Conservation (phyloP, 2,888 invertebrate species). For the Salpingus planirostris region DNA sequence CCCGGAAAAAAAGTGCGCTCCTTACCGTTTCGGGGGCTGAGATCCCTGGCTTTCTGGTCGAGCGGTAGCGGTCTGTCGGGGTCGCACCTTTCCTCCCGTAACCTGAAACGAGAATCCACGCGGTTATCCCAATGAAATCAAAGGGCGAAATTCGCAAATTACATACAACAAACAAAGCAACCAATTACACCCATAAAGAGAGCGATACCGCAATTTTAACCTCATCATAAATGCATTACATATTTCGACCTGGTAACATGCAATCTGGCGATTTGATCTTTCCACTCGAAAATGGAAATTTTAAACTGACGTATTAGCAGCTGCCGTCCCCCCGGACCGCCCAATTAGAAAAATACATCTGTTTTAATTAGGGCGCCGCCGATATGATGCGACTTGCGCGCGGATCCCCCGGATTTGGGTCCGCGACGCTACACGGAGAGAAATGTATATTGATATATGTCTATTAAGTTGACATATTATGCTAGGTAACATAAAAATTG, state of each 20-base stretch:
- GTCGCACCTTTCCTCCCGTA: constrained; percentile 80
- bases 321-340: constrained; percentile 11
- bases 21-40: constrained; percentile 82
- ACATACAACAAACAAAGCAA: constrained; percentile 22
- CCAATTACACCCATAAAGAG: constrained; percentile 24
- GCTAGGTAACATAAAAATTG: too few species aligned
- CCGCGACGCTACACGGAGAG: too few species aligned
- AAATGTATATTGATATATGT: too few species aligned
- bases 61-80: constrained; percentile 71
- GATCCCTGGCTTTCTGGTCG: constrained; percentile 76
- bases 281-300: constrained; percentile 26
- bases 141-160: not conserved
- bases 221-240: constrained; percentile 41
- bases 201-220: constrained; percentile 32
- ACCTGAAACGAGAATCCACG: constrained; percentile 62
- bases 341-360: constrained; percentile 37
- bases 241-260: constrained; percentile 33
- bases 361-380: constrained; percentile 38
- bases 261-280: constrained; percentile 37
- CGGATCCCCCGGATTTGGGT: constrained; percentile 25
- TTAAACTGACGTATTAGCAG: constrained; percentile 18
- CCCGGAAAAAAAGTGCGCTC: too few species aligned
- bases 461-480: too few species aligned
- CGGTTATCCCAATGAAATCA: too few species aligned
- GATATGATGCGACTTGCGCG: constrained; percentile 28